A percentile compares a stretch with the other conserved stretches of the same genome.
phyloP scores from a whole-genome alignment of 2,797 vertebrate species.

The Adrianichthys oophorus region DNA sequence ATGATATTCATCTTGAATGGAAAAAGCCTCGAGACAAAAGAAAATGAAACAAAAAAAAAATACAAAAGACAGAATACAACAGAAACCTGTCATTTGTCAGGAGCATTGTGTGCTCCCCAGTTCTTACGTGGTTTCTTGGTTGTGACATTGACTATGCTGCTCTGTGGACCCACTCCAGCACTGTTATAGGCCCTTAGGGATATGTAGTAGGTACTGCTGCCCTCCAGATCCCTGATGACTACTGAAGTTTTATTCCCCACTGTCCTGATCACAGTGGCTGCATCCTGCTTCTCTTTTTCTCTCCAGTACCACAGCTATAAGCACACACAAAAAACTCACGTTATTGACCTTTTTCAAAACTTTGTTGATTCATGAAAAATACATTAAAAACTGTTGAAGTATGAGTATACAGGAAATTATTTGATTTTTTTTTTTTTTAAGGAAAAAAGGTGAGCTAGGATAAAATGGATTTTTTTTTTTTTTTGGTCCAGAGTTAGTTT shows the following conservation, averaged over 20 bases:
- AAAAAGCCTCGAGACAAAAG: background rate
- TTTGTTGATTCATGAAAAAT: too few species aligned
- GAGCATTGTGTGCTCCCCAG: slow-evolving; percentile 3
- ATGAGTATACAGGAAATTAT: slow-evolving; percentile 15
- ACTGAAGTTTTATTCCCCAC: slow-evolving; percentile 86
- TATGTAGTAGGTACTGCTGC: slow-evolving; percentile 86
- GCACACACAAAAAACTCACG: slow-evolving; percentile 26
- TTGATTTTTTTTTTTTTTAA: slow-evolving; percentile 6
- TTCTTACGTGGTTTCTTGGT: slow-evolving; percentile 93
- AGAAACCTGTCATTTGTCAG: slow-evolving; percentile 3
- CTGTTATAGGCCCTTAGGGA: slow-evolving; percentile 90
- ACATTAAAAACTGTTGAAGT: too few species aligned
- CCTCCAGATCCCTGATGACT: slow-evolving; percentile 82
- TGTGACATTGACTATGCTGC: slow-evolving; percentile 86
- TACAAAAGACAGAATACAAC: slow-evolving; percentile 11
- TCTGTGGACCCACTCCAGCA: slow-evolving; percentile 88
- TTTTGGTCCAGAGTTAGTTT: background rate
- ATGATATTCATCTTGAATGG: slow-evolving; percentile 9
- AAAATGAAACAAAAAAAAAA: slow-evolving; percentile 2
- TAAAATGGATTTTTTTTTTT: background rate
- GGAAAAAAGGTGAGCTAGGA: background rate
- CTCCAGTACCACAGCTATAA: slow-evolving; percentile 88
- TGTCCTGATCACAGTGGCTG: slow-evolving; percentile 83
- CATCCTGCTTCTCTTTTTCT: slow-evolving; percentile 84
- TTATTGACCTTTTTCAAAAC: slow-evolving; percentile 1